A percentile compares a stretch with the other conserved stretches of the same genome.
phyloP scores from a whole-genome alignment of 2,888 invertebrate genomes.

The Therioaphis trifolii region DNA sequence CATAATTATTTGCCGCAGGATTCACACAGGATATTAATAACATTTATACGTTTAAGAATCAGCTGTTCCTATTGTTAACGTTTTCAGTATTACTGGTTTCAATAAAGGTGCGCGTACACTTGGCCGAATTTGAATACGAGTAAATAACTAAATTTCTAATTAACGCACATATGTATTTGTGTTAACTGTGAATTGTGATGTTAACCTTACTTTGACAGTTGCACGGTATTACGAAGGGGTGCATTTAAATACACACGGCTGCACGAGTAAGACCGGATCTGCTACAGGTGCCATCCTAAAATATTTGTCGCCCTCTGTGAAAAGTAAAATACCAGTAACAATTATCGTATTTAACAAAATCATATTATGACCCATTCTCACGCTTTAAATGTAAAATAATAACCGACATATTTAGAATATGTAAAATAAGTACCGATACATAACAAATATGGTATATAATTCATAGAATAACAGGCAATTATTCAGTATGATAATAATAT shows the following conservation, averaged over 20 bases:
- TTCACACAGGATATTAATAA: neutral
- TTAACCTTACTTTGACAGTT: neutral
- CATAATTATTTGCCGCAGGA: neutral
- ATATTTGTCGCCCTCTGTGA: neutral
- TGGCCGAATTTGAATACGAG: neutral
- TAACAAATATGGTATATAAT: no score
- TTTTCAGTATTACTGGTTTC: neutral
- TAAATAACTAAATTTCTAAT: neutral
- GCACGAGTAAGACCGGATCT: neutral
- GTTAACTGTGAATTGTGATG: no score
- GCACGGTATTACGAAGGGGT: neutral
- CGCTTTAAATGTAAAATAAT: no score
- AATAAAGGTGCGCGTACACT: neutral
- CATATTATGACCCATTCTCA: no score
- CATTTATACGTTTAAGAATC: neutral
- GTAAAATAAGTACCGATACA: no score
- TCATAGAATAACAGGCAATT: no score
- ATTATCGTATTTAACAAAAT: neutral
- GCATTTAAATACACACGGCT: neutral
- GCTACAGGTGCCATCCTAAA: neutral
- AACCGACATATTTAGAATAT: no score
- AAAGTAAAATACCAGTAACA: neutral
- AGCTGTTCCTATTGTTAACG: conserved; percentile 11
- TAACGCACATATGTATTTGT: neutral
- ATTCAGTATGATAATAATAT: no score